These are phyloP conservation scores for Phyllotis vaccarum DNA, from an alignment of 2,797 vertebrate genomes.

Conservation along the genomic window DNA sequence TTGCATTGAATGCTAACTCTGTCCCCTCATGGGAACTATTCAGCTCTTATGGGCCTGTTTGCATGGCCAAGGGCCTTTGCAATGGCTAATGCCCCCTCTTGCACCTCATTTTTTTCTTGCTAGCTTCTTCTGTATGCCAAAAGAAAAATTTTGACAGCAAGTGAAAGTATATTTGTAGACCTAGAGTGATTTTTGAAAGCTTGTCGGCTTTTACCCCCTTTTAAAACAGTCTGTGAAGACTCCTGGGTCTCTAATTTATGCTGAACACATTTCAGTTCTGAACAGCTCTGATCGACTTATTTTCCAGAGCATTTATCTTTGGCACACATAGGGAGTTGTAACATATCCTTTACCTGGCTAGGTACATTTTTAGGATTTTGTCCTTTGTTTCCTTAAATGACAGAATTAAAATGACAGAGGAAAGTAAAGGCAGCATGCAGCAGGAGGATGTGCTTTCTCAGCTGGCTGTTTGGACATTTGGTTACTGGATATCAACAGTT, in stretches of 20 bases:
- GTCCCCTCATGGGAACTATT: neutral
- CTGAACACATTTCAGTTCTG: constrained; percentile 47
- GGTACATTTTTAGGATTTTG: constrained; percentile 12
- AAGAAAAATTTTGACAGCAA: constrained; percentile 32
- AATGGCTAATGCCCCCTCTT: neutral
- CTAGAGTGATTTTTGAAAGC: constrained; percentile 50
- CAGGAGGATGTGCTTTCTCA: neutral
- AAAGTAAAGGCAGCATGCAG: neutral
- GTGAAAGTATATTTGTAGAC: neutral
- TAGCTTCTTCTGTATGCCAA: constrained; percentile 49
- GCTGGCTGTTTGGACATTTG: neutral
- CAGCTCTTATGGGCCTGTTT: neutral
- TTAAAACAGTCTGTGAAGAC: constrained; percentile 38
- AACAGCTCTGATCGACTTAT: constrained; percentile 52
- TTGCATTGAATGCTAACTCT: no score
- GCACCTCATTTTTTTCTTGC: neutral
- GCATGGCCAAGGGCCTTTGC: neutral
- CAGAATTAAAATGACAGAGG: neutral
- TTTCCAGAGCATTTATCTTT: constrained; percentile 48
- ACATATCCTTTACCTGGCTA: neutral
- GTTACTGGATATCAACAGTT: constrained; percentile 45
- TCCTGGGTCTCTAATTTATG: constrained; percentile 48
- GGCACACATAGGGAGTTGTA: neutral
- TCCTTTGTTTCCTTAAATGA: constrained; percentile 33
- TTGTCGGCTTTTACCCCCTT: constrained; percentile 24